These are phyloP conservation scores for Hypotaenidia philippensis DNA, from an alignment of 2,797 vertebrate species.

Conservation along the genomic window DNA sequence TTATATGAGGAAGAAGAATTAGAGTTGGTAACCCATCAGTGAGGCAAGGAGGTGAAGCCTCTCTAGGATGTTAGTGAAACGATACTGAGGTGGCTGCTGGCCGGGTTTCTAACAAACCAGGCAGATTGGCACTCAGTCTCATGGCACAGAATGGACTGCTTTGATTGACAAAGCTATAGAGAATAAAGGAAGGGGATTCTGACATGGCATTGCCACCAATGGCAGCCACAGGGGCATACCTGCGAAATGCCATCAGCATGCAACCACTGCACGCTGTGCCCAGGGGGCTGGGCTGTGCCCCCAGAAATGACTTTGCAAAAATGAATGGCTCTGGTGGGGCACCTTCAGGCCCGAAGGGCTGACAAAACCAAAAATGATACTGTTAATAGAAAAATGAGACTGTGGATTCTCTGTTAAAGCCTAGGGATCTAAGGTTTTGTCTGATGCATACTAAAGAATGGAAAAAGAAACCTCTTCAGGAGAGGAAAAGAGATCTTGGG, in stretches of 20 bases:
- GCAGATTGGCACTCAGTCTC: neutral
- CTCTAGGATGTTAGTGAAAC: neutral
- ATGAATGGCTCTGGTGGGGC: neutral
- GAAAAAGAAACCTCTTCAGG: neutral
- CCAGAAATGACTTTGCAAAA: neutral
- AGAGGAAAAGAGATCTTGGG: conserved; percentile 4
- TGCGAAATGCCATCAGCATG: neutral
- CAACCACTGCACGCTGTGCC: rapidly evolving
- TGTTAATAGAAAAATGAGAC: conserved; percentile 39
- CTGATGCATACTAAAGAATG: conserved; percentile 24
- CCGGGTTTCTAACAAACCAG: neutral
- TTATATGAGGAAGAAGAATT: neutral
- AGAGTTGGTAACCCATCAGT: neutral
- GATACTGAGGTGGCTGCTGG: neutral
- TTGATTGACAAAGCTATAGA: neutral
- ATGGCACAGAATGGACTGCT: neutral
- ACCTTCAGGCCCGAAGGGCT: neutral
- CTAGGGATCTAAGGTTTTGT: conserved; percentile 19
- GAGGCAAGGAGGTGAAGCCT: neutral
- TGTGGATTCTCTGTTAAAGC: conserved; percentile 6
- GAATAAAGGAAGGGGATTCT: neutral
- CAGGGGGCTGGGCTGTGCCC: neutral
- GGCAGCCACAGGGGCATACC: neutral
- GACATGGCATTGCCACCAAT: neutral
- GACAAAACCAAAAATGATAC: neutral